These are phyloP conservation scores for Calidris pygmaea DNA, from an alignment of 2,113 vertebrate species.

Conservation along the genomic window DNA sequence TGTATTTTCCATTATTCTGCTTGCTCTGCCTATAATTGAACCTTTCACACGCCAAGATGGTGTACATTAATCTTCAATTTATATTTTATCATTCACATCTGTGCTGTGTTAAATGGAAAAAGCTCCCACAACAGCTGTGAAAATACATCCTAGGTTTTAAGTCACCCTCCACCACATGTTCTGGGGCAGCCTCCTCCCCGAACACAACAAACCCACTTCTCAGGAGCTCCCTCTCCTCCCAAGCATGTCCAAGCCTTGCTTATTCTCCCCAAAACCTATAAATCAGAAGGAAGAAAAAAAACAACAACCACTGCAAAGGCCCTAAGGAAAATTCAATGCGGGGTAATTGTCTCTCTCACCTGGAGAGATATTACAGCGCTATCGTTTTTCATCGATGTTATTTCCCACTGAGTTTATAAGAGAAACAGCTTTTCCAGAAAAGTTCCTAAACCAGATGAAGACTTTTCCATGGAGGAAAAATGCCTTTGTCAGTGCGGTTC, in stretches of 20 bases:
- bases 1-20: conserved; percentile 53
- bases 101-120: conserved; percentile 23
- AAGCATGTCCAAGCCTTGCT: neutral
- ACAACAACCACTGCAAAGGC: neutral
- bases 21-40: conserved; percentile 44
- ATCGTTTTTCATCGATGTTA: neutral
- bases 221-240: neutral
- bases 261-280: neutral
- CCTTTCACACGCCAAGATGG: neutral
- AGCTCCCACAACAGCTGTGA: conserved; percentile 36
- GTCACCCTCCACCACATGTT: neutral
- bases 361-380: neutral
- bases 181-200: neutral
- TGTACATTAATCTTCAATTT: conserved; percentile 30
- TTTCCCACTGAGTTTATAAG: neutral
- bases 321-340: rapidly evolving
- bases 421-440: neutral
- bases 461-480: neutral
- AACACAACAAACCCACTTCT: neutral
- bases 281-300: neutral
- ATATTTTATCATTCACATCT: conserved; percentile 52
- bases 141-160: conserved; percentile 24
- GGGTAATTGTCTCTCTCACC: neutral
- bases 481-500: neutral
- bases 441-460: neutral